These are phyloP conservation scores for Syngnathus floridae DNA, from an alignment of 2,113 vertebrate genomes.

Conservation along the genomic window DNA sequence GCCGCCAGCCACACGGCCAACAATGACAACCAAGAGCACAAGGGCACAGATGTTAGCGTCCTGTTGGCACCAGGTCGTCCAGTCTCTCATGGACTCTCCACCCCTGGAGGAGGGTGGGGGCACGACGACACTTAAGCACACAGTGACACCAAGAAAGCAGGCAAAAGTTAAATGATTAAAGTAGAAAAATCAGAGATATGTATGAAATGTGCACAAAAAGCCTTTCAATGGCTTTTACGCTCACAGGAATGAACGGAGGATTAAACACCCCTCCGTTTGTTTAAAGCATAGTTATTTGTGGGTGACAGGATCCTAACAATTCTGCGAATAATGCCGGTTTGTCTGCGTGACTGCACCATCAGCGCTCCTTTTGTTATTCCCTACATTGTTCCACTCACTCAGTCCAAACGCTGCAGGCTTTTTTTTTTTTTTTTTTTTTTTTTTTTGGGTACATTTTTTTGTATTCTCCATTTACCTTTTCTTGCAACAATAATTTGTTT, in stretches of 20 bases:
- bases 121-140: slow-evolving; percentile 42
- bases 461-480: slow-evolving; percentile 50
- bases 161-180: background rate
- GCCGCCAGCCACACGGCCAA: slow-evolving; percentile 57
- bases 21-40: slow-evolving; percentile 55
- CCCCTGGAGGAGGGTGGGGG: slow-evolving; percentile 9
- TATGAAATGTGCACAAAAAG: slow-evolving; percentile 10
- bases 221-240: slow-evolving; percentile 14
- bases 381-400: slow-evolving; percentile 59
- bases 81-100: slow-evolving; percentile 60
- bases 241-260: slow-evolving; percentile 13
- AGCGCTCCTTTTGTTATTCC: slow-evolving; percentile 58
- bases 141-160: slow-evolving; percentile 26
- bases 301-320: slow-evolving; percentile 66
- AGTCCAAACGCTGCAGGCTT: slow-evolving; percentile 53
- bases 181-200: slow-evolving; percentile 1
- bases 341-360: slow-evolving; percentile 64
- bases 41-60: slow-evolving; percentile 62
- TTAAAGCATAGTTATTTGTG: slow-evolving; percentile 57
- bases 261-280: slow-evolving; percentile 25
- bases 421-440: slow-evolving; percentile 42
- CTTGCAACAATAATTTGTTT: slow-evolving; percentile 63
- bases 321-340: slow-evolving; percentile 62
- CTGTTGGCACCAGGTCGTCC: slow-evolving; percentile 64
- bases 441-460: slow-evolving; percentile 25